A percentile compares a stretch with the other conserved stretches of the same genome.
These are phyloP conservation scores for Luidia sarsii DNA, from an alignment of 53 echinoderm and acorn worm genomes.

Conservation along the genomic window DNA sequence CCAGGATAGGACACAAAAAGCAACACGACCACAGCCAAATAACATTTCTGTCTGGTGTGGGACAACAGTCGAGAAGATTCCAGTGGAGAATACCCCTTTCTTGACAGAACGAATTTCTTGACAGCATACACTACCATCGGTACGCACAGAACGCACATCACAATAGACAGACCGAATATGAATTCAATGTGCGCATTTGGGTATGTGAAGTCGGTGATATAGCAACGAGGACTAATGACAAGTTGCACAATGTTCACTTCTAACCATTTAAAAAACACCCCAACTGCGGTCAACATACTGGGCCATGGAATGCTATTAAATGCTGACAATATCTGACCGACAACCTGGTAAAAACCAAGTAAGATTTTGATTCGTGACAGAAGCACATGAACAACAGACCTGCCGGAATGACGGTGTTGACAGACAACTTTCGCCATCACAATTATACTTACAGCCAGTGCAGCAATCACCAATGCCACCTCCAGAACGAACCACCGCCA, in stretches of 20 bases:
- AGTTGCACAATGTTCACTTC: slow-evolving; percentile 39
- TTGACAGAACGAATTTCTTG: background rate
- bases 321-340: slow-evolving; percentile 49
- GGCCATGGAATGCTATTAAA: slow-evolving; percentile 49
- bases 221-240: slow-evolving; percentile 57
- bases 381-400: slow-evolving; percentile 16
- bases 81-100: background rate
- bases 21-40: slow-evolving; percentile 42
- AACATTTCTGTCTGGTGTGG: slow-evolving; percentile 17
- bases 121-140: background rate
- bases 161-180: slow-evolving; percentile 15
- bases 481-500: slow-evolving; percentile 28
- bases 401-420: background rate
- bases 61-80: background rate
- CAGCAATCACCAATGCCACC: background rate
- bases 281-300: background rate
- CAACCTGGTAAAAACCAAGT: slow-evolving; percentile 68
- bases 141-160: background rate
- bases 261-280: slow-evolving; percentile 16
- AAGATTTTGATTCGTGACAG: slow-evolving; percentile 58
- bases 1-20: slow-evolving; percentile 66
- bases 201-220: slow-evolving; percentile 23
- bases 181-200: slow-evolving; percentile 41
- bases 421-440: background rate
- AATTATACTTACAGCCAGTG: background rate